These are phyloP conservation scores for Adelosebastes latens DNA, from an alignment of 2,797 vertebrate species.

Conservation along the genomic window DNA sequence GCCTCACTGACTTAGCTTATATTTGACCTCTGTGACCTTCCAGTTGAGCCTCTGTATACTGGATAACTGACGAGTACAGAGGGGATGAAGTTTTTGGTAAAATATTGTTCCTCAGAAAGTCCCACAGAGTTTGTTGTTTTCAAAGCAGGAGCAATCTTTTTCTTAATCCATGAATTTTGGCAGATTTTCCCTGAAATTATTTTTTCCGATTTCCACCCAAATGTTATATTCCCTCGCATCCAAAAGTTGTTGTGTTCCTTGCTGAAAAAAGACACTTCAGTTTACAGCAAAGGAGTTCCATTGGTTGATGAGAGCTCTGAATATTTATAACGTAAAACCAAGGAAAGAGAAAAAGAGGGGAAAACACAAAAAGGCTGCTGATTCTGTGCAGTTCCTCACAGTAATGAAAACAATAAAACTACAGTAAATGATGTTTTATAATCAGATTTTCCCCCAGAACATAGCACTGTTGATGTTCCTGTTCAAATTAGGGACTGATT, in stretches of 20 bases:
- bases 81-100: not conserved
- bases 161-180: not conserved
- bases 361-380: not conserved
- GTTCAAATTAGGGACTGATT: not conserved
- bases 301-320: not conserved
- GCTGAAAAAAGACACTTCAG: not conserved
- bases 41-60: not conserved
- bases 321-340: not conserved
- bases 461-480: not conserved
- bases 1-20: not conserved
- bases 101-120: not conserved
- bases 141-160: not conserved
- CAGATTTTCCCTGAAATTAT: not conserved
- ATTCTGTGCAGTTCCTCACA: not conserved
- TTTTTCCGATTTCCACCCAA: not conserved
- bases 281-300: not conserved
- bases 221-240: not conserved
- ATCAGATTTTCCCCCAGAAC: not conserved
- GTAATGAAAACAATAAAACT: not conserved
- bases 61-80: not conserved
- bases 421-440: not conserved
- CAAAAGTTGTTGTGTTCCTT: not conserved
- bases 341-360: not conserved
- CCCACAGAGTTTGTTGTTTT: not conserved
- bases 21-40: slow-evolving; percentile 37